Evolutionary conservation across 2,888 invertebrate species (phyloP), one percentile per base, ranked within the genome.

Genomic region (Mycalesis mineus): DNA sequence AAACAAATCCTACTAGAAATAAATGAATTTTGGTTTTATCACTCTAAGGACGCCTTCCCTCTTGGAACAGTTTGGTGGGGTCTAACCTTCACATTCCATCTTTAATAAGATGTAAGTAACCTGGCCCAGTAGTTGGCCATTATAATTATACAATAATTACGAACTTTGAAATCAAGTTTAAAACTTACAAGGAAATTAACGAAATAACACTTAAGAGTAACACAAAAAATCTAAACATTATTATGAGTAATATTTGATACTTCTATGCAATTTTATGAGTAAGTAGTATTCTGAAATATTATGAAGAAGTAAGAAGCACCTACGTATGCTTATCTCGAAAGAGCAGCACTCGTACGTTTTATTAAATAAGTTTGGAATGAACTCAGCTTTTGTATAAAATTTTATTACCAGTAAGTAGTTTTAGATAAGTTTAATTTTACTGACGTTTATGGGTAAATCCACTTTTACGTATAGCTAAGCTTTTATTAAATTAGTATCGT

Each of bases 331-430:
- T 31, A 47, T 47, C 47, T 33, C 15, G 31, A 47, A 47, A 47
- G 11, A 47, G 15, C 29, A 45, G 31, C 47, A 47, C 47, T 47
- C 14, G n/a, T 15, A 11, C 31, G 47, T 47, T 47, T 47, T 47
- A 47, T 47, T 47, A 15, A 47, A 47, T 17, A 47, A 47, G 11
- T 47, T 47, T 47, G 33, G 7, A 47, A 47, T 33, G 33, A 47
- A 47, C 47, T 47, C 29, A 1, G 29, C 29, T 45, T 45, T n/a
- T 9, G 4, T 14, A 33, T 47, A 47, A 33, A 15, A 47, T 33
- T 47, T 33, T 47, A 47, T 33, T 17, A 44, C 1, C n/a, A 9
- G 31, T 47, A 47, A 9, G 31, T 47, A 47, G 15, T 17, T 47
- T 15, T 47, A 15, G 14, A 11, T 44, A 22, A 11, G 36, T 36